These are phyloP conservation scores for Microctenopoma steveboyesi DNA, from an alignment of 2,797 vertebrate genomes.

Conservation along the genomic window DNA sequence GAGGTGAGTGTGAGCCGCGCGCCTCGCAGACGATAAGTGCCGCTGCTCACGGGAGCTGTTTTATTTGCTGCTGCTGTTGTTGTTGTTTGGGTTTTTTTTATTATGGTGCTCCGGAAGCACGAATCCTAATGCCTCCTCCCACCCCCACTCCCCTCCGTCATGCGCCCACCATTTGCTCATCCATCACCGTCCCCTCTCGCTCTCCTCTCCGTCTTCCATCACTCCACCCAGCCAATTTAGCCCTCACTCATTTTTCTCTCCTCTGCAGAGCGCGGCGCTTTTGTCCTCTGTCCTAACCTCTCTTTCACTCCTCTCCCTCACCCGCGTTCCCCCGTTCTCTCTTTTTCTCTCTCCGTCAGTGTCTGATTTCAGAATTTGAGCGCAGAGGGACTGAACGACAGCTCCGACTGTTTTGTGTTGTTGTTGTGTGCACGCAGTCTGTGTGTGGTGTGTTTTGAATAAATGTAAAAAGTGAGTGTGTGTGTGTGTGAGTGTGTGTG, in stretches of 20 bases:
- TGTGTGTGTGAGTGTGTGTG: constrained; percentile 31
- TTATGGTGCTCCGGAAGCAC: constrained; percentile 47
- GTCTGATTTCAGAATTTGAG: constrained; percentile 42
- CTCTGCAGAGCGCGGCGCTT: constrained; percentile 51
- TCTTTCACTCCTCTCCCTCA: constrained; percentile 30
- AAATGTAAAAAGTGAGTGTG: constrained; percentile 17
- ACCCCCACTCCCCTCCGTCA: constrained; percentile 53
- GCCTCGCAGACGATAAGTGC: constrained; percentile 73
- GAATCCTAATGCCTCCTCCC: constrained; percentile 64
- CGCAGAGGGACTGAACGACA: constrained; percentile 22
- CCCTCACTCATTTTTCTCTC: constrained; percentile 73
- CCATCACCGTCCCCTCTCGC: constrained; percentile 78
- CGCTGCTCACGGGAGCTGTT: constrained; percentile 48
- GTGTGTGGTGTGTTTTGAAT: constrained; percentile 22
- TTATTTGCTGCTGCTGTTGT: not conserved
- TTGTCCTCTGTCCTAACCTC: constrained; percentile 63
- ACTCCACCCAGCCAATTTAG: constrained; percentile 79
- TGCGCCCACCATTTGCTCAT: constrained; percentile 77
- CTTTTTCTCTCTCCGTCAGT: not conserved
- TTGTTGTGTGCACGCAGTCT: constrained; percentile 6
- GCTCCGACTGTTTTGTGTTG: constrained; percentile 8
- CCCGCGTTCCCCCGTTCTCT: constrained; percentile 3
- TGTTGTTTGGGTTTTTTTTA: not conserved
- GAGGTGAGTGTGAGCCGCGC: constrained; percentile 76
- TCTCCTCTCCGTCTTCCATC: constrained; percentile 75